A percentile compares a stretch with the other conserved stretches of the same genome.
Evolutionary conservation across 1,140 invertebrate species (phyloP).

Genomic region (Chelonus insularis): DNA sequence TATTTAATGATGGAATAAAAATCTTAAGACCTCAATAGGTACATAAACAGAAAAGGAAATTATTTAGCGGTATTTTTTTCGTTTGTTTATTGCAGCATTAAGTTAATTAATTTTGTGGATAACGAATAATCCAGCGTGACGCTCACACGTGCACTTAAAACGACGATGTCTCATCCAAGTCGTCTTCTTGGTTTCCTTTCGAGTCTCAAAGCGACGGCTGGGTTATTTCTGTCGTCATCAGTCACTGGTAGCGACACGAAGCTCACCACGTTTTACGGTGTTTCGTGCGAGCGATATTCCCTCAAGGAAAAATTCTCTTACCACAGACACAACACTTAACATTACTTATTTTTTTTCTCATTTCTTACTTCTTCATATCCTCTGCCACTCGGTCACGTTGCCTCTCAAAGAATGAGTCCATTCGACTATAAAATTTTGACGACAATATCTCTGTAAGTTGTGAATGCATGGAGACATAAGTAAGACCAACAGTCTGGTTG

Average conservation of each 20-base stretch:
- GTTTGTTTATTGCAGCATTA: not conserved
- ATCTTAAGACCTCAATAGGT: too few species aligned
- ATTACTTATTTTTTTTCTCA: conserved; percentile 5
- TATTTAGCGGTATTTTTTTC: too few species aligned
- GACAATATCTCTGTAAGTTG: not conserved
- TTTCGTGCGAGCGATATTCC: conserved; percentile 10
- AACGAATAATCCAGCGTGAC: conserved; percentile 31
- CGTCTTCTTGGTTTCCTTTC: conserved; percentile 13
- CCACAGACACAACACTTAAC: conserved; percentile 6
- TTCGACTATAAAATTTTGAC: not conserved
- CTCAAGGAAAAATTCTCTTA: conserved; percentile 13
- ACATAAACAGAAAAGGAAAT: too few species aligned
- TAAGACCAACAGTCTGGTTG: not conserved
- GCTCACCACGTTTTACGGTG: conserved; percentile 23
- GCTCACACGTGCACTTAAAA: conserved; percentile 27
- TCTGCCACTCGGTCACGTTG: not conserved
- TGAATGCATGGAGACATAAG: not conserved
- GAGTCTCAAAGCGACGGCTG: conserved; percentile 6
- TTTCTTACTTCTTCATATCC: not conserved
- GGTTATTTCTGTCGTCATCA: conserved; percentile 35
- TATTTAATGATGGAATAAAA: too few species aligned
- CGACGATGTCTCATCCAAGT: conserved; percentile 17
- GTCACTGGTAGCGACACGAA: conserved; percentile 25
- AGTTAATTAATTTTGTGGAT: conserved; percentile 16
- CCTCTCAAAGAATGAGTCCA: not conserved